phyloP scores from a whole-genome alignment of 2,888 invertebrate species.

The Thalpophila matura region DNA sequence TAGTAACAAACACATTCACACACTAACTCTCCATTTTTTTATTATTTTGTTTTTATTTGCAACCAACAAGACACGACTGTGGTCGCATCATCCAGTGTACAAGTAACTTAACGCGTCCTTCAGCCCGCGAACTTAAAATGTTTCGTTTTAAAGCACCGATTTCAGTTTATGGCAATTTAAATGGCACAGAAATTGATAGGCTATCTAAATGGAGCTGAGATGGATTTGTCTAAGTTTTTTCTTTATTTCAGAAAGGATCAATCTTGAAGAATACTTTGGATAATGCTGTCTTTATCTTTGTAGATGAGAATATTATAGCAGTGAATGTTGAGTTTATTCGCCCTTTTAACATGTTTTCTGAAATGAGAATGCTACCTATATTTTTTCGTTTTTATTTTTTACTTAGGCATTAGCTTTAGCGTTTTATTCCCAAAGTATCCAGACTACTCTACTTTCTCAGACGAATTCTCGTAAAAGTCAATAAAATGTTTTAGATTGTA shows the following conservation, averaged over 20 bases:
- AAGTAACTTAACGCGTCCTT: conserved; percentile 33
- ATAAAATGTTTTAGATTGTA: conserved; percentile 23
- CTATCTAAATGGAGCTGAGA: conserved; percentile 55
- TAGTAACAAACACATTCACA: too few species aligned
- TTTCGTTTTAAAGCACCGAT: conserved; percentile 62
- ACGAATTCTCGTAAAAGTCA: conserved; percentile 23
- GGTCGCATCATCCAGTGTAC: conserved; percentile 9
- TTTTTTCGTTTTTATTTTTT: conserved; percentile 12
- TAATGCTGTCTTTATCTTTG: conserved; percentile 20
- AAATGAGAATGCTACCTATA: conserved; percentile 5
- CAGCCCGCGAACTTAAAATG: conserved; percentile 53
- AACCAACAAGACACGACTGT: neutral
- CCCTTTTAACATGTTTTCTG: conserved; percentile 1
- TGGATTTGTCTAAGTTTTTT: conserved; percentile 48
- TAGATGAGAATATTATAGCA: conserved; percentile 8
- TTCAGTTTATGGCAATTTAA: conserved; percentile 59
- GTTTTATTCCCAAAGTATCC: neutral
- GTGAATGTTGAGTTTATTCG: conserved; percentile 1
- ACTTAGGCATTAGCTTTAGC: conserved; percentile 9
- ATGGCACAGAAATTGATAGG: conserved; percentile 62
- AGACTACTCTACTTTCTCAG: neutral
- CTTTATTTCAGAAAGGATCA: conserved; percentile 33
- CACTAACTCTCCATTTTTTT: neutral
- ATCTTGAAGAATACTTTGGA: conserved; percentile 21
- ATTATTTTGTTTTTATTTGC: neutral